These are phyloP conservation scores for Montipora sp. DNA, from an alignment of 64 coral and sea anemone species.

Conservation along the genomic window DNA sequence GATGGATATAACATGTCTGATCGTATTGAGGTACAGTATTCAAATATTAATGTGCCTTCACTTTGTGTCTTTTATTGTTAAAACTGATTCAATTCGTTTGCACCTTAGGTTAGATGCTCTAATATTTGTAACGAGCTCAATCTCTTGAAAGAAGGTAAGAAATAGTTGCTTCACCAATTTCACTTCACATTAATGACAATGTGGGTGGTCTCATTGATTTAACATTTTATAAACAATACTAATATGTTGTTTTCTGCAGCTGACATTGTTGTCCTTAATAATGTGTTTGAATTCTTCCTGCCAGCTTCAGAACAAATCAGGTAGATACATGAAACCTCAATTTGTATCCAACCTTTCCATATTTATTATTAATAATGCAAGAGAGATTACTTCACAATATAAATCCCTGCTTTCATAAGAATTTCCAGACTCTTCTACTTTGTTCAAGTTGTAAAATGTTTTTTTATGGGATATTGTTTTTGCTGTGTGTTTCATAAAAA, in stretches of 20 bases:
- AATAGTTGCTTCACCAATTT: neutral
- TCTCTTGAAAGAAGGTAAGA: conserved; percentile 76
- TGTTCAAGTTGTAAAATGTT: too few relatives aligned
- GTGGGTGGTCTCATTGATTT: too few relatives aligned
- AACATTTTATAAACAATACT: neutral
- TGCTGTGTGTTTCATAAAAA: too few relatives aligned
- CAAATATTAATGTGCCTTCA: neutral
- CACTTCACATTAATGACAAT: too few relatives aligned
- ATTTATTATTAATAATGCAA: too few relatives aligned
- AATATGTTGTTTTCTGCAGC: conserved; percentile 35
- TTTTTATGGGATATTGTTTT: too few relatives aligned
- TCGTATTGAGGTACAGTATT: conserved; percentile 65
- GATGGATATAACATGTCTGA: conserved; percentile 60
- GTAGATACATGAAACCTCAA: conserved; percentile 9
- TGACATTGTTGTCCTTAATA: conserved; percentile 84
- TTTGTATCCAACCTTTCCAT: neutral
- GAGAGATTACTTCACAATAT: too few relatives aligned
- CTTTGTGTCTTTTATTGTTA: neutral
- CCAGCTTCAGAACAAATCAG: conserved; percentile 73
- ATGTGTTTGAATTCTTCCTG: conserved; percentile 91
- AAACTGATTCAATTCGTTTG: neutral
- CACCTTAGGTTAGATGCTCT: conserved; percentile 57
- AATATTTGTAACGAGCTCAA: conserved; percentile 79
- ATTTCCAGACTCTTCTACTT: too few relatives aligned
- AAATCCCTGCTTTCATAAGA: too few relatives aligned